A percentile compares a stretch with the other conserved stretches of the same genome.
phyloP scores from a whole-genome alignment of 2,888 invertebrate genomes.

The Harmothoe impar region DNA sequence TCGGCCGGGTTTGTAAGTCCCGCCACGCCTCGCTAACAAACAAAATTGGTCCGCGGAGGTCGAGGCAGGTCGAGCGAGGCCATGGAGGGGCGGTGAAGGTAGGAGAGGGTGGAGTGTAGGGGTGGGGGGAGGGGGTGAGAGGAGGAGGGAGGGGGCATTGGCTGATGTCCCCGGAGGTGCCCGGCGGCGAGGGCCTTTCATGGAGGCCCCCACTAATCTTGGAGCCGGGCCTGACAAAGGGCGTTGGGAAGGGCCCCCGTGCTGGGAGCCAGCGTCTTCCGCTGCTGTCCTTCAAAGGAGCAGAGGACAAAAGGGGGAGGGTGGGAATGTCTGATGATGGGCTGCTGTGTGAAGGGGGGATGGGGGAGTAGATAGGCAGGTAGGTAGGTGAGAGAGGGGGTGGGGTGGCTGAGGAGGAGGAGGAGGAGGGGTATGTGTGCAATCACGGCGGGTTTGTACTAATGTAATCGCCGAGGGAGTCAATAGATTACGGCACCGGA shows the following conservation, averaged over 20 bases:
- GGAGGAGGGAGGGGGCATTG: background rate
- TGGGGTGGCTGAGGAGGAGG: background rate
- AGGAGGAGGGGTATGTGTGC: background rate
- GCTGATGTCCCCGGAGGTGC: background rate
- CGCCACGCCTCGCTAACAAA: conserved; percentile 21
- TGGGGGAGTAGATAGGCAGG: background rate
- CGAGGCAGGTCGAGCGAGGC: conserved; percentile 22
- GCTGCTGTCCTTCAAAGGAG: background rate
- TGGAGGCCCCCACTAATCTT: conserved; percentile 38
- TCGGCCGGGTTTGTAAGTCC: background rate
- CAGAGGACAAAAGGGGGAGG: background rate
- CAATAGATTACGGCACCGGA: conserved; percentile 13
- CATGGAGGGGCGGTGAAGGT: background rate
- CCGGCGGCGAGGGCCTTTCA: conserved; percentile 55
- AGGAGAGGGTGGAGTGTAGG: background rate
- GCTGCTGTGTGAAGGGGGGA: background rate
- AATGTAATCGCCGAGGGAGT: background rate
- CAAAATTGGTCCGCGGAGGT: conserved; percentile 54
- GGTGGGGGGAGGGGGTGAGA: background rate
- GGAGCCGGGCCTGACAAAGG: conserved; percentile 37
- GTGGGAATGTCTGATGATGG: background rate
- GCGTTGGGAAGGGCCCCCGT: background rate
- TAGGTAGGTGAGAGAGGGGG: background rate
- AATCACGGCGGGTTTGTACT: background rate
- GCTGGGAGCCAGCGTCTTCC: background rate